phyloP scores from a whole-genome alignment of 1,140 invertebrate genomes.

The Drosophila bocki region DNA sequence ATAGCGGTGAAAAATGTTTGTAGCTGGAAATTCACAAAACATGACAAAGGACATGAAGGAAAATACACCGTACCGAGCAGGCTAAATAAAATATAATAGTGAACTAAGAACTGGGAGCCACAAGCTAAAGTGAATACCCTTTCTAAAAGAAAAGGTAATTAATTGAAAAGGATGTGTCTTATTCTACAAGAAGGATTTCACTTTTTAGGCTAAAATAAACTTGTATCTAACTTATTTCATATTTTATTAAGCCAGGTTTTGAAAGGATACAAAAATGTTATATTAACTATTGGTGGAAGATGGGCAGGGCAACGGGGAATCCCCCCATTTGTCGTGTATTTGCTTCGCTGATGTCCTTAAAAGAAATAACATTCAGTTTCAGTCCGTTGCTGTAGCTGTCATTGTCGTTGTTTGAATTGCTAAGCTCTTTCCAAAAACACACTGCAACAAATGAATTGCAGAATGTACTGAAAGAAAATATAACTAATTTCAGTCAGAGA shows the following conservation, averaged over 20 bases:
- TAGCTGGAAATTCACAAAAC: constrained; percentile 46
- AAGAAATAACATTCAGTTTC: constrained; percentile 55
- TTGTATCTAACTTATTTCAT: too few relatives aligned
- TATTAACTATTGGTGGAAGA: constrained; percentile 36
- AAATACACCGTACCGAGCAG: constrained; percentile 19
- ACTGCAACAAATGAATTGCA: constrained; percentile 27
- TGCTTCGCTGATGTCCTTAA: constrained; percentile 62
- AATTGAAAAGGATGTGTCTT: background rate
- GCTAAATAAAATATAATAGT: constrained; percentile 46
- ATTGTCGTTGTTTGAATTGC: constrained; percentile 34
- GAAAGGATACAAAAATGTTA: constrained; percentile 33
- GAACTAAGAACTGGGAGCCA: too few relatives aligned
- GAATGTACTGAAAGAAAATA: background rate
- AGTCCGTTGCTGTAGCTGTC: constrained; percentile 29
- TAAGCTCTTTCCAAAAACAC: constrained; percentile 44
- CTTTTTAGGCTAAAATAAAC: too few relatives aligned
- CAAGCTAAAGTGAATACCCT: background rate
- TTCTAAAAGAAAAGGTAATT: background rate
- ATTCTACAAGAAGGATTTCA: background rate
- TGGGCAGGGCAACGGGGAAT: background rate
- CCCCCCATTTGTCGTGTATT: constrained; percentile 42
- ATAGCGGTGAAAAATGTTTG: constrained; percentile 49
- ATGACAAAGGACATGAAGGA: constrained; percentile 50
- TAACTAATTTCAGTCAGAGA: rapidly evolving
- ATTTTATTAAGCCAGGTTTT: background rate